Conservation (phyloP, 2,797 vertebrate species). For the Malurus leucopterus region DNA sequence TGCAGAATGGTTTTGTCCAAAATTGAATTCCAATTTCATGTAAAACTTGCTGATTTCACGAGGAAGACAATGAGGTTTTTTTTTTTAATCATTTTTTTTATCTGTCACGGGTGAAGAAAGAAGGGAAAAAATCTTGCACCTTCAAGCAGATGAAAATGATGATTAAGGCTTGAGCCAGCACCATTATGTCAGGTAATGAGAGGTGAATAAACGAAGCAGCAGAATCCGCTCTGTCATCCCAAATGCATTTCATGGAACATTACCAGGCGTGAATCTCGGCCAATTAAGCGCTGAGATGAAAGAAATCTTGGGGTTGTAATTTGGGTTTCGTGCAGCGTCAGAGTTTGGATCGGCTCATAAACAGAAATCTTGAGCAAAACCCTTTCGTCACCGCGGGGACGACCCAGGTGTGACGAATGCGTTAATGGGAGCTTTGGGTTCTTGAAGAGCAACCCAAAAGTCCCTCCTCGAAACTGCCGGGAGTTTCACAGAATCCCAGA, state of each 20-base stretch:
- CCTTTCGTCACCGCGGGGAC: not conserved
- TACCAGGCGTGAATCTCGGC: not conserved
- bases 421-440: not conserved
- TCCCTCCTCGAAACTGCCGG: not conserved
- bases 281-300: slow-evolving; percentile 35
- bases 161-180: not conserved
- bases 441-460: not conserved
- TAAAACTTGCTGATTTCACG: not conserved
- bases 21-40: accelerated
- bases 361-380: slow-evolving; percentile 12
- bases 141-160: not conserved
- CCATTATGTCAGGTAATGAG: slow-evolving; percentile 3
- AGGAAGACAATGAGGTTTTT: not conserved
- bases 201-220: not conserved
- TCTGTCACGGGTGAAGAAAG: not conserved
- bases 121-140: not conserved
- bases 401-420: not conserved
- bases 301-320: slow-evolving; percentile 8
- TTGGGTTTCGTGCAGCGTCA: not conserved
- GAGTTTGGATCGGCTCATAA: not conserved
- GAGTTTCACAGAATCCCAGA: not conserved
- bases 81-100: not conserved
- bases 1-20: accelerated
- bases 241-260: not conserved
- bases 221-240: not conserved